Evolutionary conservation across 1,140 invertebrate genomes (phyloP).

Genomic region (Ips nitidus): DNA sequence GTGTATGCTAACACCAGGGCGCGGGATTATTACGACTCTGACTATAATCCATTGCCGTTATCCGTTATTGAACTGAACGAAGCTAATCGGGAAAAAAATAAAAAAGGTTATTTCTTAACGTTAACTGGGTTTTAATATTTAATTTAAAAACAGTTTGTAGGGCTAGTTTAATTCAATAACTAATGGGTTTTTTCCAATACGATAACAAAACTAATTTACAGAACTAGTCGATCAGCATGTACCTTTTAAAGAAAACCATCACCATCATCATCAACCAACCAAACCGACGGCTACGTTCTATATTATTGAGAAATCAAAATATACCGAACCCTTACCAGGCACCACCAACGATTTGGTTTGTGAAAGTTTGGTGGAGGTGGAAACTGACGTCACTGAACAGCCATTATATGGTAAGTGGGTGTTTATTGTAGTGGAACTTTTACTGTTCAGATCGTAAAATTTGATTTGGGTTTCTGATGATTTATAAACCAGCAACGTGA

Average conservation of each 20-base stretch:
- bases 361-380: conserved; percentile 75
- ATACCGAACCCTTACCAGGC: conserved; percentile 42
- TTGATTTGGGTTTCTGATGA: too few species aligned
- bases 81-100: conserved; percentile 33
- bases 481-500: too few species aligned
- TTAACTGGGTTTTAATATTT: not conserved
- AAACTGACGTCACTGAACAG: conserved; percentile 58
- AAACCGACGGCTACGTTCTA: conserved; percentile 39
- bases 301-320: conserved; percentile 41
- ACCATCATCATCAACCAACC: conserved; percentile 3
- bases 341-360: conserved; percentile 63
- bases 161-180: too few species aligned
- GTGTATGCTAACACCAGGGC: conserved; percentile 42
- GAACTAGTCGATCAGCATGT: conserved; percentile 22
- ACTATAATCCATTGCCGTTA: conserved; percentile 47
- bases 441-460: not conserved
- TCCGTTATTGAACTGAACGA: conserved; percentile 51
- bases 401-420: conserved; percentile 59
- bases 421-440: not conserved
- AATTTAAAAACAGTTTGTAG: too few species aligned
- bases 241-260: conserved; percentile 4
- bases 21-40: conserved; percentile 40
- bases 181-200: too few species aligned
- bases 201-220: not conserved
- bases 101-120: not conserved